Conservation (phyloP, 2,888 invertebrate genomes). For the Microplitis manilae region DNA sequence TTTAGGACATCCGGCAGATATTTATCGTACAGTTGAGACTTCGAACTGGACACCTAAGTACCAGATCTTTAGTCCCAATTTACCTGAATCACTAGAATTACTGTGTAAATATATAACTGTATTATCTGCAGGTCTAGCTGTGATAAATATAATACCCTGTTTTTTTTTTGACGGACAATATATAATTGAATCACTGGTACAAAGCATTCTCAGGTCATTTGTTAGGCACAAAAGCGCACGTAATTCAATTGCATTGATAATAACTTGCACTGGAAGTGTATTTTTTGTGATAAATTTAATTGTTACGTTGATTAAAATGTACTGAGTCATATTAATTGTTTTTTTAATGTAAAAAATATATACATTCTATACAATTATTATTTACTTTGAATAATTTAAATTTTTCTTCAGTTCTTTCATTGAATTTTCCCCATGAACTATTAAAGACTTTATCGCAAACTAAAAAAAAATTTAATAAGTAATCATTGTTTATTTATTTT, state of each 20-base stretch:
- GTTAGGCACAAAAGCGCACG: conserved; percentile 75
- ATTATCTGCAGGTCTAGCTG: conserved; percentile 90
- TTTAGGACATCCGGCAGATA: conserved; percentile 84
- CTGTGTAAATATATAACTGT: conserved; percentile 86
- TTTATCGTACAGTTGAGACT: conserved; percentile 81
- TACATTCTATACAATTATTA: conserved; percentile 44
- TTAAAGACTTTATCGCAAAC: conserved; percentile 78
- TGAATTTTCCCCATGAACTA: conserved; percentile 81
- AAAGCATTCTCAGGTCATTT: conserved; percentile 74
- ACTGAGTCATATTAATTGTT: conserved; percentile 52
- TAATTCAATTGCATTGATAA: conserved; percentile 78
- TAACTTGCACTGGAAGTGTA: conserved; percentile 83
- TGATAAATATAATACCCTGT: conserved; percentile 94
- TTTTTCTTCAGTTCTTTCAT: conserved; percentile 80
- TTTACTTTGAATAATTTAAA: conserved; percentile 75
- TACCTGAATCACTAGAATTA: conserved; percentile 81
- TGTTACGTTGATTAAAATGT: conserved; percentile 74
- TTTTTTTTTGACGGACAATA: conserved; percentile 95
- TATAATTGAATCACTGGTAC: conserved; percentile 82
- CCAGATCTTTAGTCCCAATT: conserved; percentile 75
- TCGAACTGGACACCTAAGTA: conserved; percentile 86
- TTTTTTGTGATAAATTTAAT: conserved; percentile 78
- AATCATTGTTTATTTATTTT: background rate
- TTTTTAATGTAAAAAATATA: conserved; percentile 15
- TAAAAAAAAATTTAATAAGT: conserved; percentile 43